Conservation (phyloP, 2,113 vertebrate species). For the Brevimyrus niger region DNA sequence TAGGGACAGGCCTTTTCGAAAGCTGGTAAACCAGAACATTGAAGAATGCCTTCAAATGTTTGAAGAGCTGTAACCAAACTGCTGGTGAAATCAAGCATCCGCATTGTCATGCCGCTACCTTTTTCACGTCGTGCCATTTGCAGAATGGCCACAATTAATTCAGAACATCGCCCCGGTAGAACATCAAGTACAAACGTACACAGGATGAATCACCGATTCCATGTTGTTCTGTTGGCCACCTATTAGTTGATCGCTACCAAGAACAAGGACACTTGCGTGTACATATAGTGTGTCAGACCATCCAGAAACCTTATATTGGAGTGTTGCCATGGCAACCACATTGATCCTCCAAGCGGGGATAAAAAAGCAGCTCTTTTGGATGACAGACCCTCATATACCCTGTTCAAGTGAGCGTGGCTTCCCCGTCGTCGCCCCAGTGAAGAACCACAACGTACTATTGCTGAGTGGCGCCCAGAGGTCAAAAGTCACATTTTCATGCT, state of each 20-base stretch:
- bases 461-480: not conserved
- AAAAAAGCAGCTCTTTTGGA: not conserved
- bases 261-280: not conserved
- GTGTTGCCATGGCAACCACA: not conserved
- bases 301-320: not conserved
- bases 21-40: not conserved
- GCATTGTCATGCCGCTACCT: not conserved
- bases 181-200: not conserved
- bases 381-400: not conserved
- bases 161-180: not conserved
- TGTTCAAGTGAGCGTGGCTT: not conserved
- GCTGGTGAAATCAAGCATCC: not conserved
- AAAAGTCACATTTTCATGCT: not conserved
- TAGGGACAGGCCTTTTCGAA: not conserved
- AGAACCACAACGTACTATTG: not conserved
- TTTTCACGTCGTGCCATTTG: not conserved
- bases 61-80: not conserved
- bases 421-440: not conserved
- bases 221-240: not conserved
- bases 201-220: not conserved
- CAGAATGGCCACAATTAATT: not conserved
- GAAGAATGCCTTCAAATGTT: not conserved
- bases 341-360: not conserved
- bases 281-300: not conserved
- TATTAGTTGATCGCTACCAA: not conserved